Evolutionary conservation across 2,888 invertebrate genomes (phyloP).

Genomic region (Plagodis dolabraria): DNA sequence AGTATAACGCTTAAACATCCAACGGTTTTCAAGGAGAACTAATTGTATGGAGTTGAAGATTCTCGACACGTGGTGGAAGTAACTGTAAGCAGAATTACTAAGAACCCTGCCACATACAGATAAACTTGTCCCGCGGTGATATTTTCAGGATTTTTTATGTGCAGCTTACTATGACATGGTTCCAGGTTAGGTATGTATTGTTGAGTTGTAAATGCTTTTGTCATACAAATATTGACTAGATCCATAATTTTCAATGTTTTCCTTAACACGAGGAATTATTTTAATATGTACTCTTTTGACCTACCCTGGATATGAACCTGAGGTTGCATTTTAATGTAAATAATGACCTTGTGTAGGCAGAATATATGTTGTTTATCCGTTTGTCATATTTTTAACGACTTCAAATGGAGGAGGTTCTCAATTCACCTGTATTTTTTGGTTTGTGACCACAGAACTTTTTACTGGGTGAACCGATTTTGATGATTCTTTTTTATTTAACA

Average conservation of each 20-base stretch:
- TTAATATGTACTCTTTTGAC: conserved; percentile 1
- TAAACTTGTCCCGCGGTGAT: too few species aligned
- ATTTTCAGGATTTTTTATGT: too few species aligned
- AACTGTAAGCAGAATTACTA: too few species aligned
- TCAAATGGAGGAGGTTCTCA: too few species aligned
- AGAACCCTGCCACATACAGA: too few species aligned
- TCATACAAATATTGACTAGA: conserved; percentile 25
- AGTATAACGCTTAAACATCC: conserved; percentile 28
- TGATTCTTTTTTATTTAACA: too few species aligned
- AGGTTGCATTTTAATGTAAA: conserved; percentile 15
- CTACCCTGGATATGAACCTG: not conserved
- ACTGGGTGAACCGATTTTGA: too few species aligned
- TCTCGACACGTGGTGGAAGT: conserved; percentile 8
- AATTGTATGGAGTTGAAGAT: conserved; percentile 19
- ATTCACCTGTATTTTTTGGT: too few species aligned
- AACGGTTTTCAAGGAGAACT: conserved; percentile 17
- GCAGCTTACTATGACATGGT: not conserved
- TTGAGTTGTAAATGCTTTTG: conserved; percentile 15
- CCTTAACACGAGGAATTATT: conserved; percentile 9
- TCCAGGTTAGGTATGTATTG: not conserved
- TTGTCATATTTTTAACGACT: conserved; percentile 5
- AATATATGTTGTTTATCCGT: conserved; percentile 1
- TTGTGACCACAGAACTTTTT: too few species aligned
- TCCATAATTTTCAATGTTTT: conserved; percentile 23
- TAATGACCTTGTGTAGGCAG: conserved; percentile 9